Evolutionary conservation across 2,888 invertebrate genomes (phyloP), one percentile per base, ranked within the genome.

Genomic region (Meteorus cinctellus): DNA sequence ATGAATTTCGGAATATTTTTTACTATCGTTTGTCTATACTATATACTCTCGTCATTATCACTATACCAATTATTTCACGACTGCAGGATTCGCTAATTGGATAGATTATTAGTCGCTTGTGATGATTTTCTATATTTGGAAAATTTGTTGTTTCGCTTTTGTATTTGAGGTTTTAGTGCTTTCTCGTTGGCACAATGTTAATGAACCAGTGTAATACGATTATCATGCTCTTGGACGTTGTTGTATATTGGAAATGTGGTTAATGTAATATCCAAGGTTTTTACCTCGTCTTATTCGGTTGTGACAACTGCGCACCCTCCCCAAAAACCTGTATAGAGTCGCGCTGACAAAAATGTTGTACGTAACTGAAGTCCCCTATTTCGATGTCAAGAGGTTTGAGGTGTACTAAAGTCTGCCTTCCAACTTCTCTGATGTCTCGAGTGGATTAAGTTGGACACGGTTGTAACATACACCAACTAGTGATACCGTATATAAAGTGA

Each of bases 141-240:
- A 82, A 80, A 80, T 81, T 81, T 77, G 80, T 80, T 82, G 81
- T 81, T 80, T 78, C 81, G 76, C 76, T 55, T 66, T 74, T 24
- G 62, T 65, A 74, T 66, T 27, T 63, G 65, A 8, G 41, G 48
- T 59, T 66, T 70, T 70, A 69, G 74, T 66, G 62, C 69, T 62
- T 69, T 71, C 75, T 74, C 74, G 72, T 76, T 81, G 81, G 81
- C 82, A 76, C 76, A 78, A 78, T 79, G 81, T 82, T 81, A 81
- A 78, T 82, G 81, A 78, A 81, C 76, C 74, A 74, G 74, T 71
- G 77, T 79, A 78, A 80, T 81, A 71, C 80, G 78, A 81, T 81
- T 81, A 78, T 80, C 79, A 74, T 55, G 67, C 16, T 79, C 77
- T 74, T 70, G 51, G 66, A 72, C 65, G 70, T 60, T 36, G 29